Base-by-base conservation (phyloP, 2,888 invertebrate species). In the Platycheirus rosarum region DNA sequence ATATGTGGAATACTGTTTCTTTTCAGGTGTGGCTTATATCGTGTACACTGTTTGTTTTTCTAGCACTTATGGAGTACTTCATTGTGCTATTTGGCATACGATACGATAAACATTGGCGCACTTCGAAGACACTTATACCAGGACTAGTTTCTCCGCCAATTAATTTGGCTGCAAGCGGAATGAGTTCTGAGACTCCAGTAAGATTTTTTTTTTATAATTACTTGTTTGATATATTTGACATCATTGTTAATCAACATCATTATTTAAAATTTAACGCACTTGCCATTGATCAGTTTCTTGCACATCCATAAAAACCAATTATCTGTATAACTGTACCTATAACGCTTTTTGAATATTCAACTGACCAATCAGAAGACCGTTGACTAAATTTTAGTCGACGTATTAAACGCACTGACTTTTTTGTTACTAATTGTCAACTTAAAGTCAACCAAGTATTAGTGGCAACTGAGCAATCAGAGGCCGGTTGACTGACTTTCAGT, bases 1-100 rank as follows among this genome's bases (percentile, higher is more conserved):
- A 35, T 23, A 40, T 14, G 66, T 55, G 23, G 6, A 32, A 8
- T 63, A 32, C 32, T 62, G 49, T 65, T 29, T 16, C 14, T 53
- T 84, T 85, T 65, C 76, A 87, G 87, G 93, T 93, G 85, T 93
- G 93, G 93, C 90, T 93, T 87, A 93, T 93, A 88, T 93, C 93
- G 46, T 93, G 93, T 90, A 93, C 93, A 48, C 89, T 93, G 86
- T 93, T 93, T 89, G 93, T 93, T 84, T 93, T 93, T 89, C 91
- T 93, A 85, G 93, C 93, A 1, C 89, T 93, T 62, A 90, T 93
- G 87, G 93, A 93, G 88, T 93, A 93, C 88, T 93, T 93, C 87
- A 92, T 93, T 85, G 93, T 93, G 78, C 90, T 93, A 44, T 93
- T 93, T 87, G 93, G 93, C 73, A 93, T 93, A 88, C 91, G 93